Evolutionary conservation across 2,888 invertebrate species (phyloP).

Genomic region (Globia sparganii): DNA sequence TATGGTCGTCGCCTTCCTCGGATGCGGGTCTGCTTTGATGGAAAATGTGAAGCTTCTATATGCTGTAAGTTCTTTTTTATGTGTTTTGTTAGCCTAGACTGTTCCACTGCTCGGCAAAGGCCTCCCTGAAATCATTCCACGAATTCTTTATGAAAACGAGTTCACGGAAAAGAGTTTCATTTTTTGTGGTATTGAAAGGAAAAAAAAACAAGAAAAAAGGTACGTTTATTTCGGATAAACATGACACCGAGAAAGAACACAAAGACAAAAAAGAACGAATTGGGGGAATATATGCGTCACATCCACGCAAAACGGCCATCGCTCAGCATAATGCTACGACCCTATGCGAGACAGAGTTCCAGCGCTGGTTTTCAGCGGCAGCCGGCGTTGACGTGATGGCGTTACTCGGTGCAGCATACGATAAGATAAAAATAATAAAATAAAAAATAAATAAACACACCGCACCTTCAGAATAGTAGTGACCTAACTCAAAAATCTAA

Average conservation of each 20-base stretch:
- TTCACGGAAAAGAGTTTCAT: background rate
- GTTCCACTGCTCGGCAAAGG: background rate
- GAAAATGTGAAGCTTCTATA: slow-evolving; percentile 93
- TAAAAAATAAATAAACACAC: background rate
- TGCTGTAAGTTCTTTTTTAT: slow-evolving; percentile 91
- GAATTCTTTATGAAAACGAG: background rate
- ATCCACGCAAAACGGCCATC: background rate
- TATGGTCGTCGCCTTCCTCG: slow-evolving; percentile 94
- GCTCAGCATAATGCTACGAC: background rate
- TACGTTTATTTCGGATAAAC: background rate
- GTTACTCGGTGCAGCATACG: background rate
- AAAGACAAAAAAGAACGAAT: background rate
- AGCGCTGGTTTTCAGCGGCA: background rate
- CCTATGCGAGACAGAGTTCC: background rate
- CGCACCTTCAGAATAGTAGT: too few species aligned
- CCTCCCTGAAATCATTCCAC: background rate
- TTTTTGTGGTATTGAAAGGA: background rate
- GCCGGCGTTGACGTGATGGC: background rate
- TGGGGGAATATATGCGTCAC: background rate
- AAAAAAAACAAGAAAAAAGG: background rate
- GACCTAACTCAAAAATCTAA: too few species aligned
- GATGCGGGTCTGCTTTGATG: slow-evolving; percentile 95
- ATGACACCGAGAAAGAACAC: background rate
- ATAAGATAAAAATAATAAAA: background rate
- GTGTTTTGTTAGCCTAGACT: background rate